A percentile compares a stretch with the other conserved stretches of the same genome.
phyloP scores from a whole-genome alignment of 1,140 invertebrate species.

The Hetaerina americana region DNA sequence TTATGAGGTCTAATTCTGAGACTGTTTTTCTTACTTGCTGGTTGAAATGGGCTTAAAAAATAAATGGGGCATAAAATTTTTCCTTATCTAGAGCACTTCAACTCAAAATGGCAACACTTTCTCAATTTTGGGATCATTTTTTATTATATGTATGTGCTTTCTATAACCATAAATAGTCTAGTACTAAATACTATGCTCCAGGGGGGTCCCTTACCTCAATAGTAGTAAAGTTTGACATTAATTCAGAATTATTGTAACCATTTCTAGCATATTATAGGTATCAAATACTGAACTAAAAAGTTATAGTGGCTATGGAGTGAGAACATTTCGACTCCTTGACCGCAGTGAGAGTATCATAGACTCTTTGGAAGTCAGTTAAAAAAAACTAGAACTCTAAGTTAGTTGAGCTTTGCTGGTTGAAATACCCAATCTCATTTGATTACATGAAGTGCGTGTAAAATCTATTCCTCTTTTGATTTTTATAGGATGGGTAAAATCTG shows the following conservation, averaged over 20 bases:
- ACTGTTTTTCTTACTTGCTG: not conserved
- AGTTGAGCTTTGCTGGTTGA: not conserved
- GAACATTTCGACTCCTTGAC: not conserved
- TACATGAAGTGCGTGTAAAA: not conserved
- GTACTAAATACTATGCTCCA: not conserved
- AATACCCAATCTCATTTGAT: not conserved
- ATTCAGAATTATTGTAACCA: not conserved
- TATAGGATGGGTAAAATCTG: not conserved
- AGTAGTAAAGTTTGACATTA: not conserved
- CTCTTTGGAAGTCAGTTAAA: not conserved
- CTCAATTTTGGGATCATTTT: not conserved
- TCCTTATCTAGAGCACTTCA: not conserved
- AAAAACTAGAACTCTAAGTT: not conserved
- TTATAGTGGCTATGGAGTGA: not conserved
- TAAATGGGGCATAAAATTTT: not conserved
- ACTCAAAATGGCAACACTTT: not conserved
- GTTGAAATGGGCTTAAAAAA: not conserved
- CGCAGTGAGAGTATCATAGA: not conserved
- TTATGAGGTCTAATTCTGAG: not conserved
- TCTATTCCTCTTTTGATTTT: not conserved
- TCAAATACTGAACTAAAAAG: not conserved
- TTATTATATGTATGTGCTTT: constrained; percentile 1
- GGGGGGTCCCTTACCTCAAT: not conserved
- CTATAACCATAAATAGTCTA: not conserved
- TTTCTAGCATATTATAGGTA: not conserved